Evolutionary conservation across 2,113 vertebrate genomes (phyloP), one percentile per base, ranked within the genome.

Genomic region (Andinoacara biseriatus): DNA sequence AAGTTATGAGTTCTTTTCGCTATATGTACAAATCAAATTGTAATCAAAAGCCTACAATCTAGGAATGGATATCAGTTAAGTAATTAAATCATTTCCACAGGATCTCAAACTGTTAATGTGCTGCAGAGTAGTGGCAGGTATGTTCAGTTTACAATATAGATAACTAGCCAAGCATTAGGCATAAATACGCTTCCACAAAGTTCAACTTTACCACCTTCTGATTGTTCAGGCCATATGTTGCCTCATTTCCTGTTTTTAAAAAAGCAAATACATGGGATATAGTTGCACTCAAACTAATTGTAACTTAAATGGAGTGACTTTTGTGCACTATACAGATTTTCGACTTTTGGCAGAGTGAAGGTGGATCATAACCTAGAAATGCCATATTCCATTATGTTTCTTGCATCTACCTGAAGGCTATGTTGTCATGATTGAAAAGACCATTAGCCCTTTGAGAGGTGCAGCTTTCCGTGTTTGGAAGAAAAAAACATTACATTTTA

Each of bases 21-120:
- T 80, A 26, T 90, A 91, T 90, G 81, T 90, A 93, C 86, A 93
- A 63, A 62, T 89, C 58, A 80, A 82, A 75, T 77, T 86, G 59
- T 35, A 35, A 35, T 38, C 35, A 38, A 38, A 85, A 87, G 52
- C 78, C 67, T 65, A 58, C 63, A 63, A 54, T 78, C 10, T 29
- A 76, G 52, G 57, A 58, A 80, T 78, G 75, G 74, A 49, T 59
- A 82, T 57, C 58, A 78, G 58, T 79, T 82, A 82, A 76, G 83
- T 91, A 83, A 77, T 72, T 76, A 80, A 75, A 67, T 35, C 35
- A 81, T 38, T 74, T 81, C 86, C 72, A 67, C 58, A 67, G 75
- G 74, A 57, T 81, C 22, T 80, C 57, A 80, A 82, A 31, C 54
- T n/a, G 82, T 63, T 82, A 58, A 54, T 18, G 62, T 22, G 49